Evolutionary conservation across 1,140 invertebrate species (phyloP).

Genomic region (Neotoxoptera formosana): DNA sequence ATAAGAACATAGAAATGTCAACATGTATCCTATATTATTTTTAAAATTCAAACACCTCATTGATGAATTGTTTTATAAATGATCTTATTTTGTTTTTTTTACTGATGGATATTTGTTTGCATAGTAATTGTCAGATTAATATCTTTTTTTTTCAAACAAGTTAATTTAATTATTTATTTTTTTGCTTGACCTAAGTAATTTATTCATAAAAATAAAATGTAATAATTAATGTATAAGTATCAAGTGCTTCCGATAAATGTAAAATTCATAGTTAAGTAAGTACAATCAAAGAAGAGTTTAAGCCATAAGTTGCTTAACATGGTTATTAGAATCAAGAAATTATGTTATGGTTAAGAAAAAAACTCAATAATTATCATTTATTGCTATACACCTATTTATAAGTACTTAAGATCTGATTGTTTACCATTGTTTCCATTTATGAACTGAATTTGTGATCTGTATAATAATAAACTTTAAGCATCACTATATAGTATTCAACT

Average conservation of each 20-base stretch:
- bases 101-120: neutral
- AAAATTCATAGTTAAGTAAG: neutral
- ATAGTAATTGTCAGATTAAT: neutral
- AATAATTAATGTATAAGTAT: neutral
- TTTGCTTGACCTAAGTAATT: neutral
- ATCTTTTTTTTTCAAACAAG: neutral
- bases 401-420: neutral
- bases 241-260: constrained; percentile 50
- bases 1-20: too few relatives aligned
- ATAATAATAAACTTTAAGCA: neutral
- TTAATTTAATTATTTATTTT: neutral
- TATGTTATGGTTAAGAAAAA: neutral
- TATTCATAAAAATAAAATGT: neutral
- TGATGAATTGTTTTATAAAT: neutral
- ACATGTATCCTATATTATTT: too few relatives aligned
- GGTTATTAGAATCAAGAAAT: neutral
- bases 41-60: too few relatives aligned
- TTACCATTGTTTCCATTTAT: neutral
- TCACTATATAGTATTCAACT: neutral
- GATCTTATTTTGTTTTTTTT: neutral
- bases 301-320: neutral
- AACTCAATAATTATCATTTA: neutral
- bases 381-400: neutral
- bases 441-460: neutral
- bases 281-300: neutral